phyloP scores from a whole-genome alignment of 2,113 vertebrate species.

The Pristiophorus japonicus region DNA sequence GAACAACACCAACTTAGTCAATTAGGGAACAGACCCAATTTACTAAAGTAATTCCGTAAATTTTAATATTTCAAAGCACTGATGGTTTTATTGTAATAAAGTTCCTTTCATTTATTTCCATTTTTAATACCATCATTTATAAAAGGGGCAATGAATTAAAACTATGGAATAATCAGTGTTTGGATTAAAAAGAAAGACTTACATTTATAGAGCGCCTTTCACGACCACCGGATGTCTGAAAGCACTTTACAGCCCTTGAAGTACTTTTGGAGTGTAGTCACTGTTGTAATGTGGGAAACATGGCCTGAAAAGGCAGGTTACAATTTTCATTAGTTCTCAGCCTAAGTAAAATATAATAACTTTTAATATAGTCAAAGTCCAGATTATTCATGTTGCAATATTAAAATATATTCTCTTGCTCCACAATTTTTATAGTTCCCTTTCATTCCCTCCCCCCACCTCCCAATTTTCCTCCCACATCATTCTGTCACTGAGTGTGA shows the following conservation, averaged over 20 bases:
- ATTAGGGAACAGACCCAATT: background rate
- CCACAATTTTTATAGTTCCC: too few relatives aligned
- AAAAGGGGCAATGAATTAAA: background rate
- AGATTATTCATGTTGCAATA: background rate
- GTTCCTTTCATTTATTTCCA: background rate
- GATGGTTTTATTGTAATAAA: background rate
- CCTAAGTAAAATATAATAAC: background rate
- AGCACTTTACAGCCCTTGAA: too few relatives aligned
- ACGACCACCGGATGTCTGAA: too few relatives aligned
- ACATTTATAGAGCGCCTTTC: too few relatives aligned
- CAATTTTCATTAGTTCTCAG: background rate
- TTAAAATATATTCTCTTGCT: background rate
- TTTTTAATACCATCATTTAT: background rate
- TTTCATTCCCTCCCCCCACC: background rate
- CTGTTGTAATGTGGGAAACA: too few relatives aligned
- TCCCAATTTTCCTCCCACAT: background rate
- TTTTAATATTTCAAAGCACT: background rate
- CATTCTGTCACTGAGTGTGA: too few relatives aligned
- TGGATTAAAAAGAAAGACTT: too few relatives aligned
- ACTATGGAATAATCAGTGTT: background rate
- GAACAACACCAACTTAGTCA: background rate
- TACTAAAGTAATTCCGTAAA: background rate
- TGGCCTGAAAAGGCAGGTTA: background rate
- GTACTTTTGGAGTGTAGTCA: too few relatives aligned
- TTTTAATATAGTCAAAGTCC: background rate